These are phyloP conservation scores for Muschampia plurimacula DNA, from an alignment of 2,888 invertebrate species.

Conservation along the genomic window DNA sequence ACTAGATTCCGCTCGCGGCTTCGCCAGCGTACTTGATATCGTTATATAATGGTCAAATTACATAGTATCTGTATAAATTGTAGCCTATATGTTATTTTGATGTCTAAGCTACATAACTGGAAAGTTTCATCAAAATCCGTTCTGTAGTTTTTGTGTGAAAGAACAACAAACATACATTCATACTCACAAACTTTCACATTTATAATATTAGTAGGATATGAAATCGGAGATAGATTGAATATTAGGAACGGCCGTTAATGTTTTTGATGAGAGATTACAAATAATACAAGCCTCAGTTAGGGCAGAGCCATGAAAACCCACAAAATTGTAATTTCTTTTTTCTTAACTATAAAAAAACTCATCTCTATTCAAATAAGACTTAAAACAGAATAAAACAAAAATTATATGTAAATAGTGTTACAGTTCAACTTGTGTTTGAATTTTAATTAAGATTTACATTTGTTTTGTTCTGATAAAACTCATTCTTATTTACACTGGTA, in stretches of 20 bases:
- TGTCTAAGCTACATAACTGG: too few species aligned
- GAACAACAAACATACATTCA: too few species aligned
- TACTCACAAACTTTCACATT: too few species aligned
- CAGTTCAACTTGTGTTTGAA: neutral
- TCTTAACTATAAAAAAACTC: neutral
- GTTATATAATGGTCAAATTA: too few species aligned
- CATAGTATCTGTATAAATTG: too few species aligned
- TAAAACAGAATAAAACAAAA: constrained; percentile 8
- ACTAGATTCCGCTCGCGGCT: too few species aligned
- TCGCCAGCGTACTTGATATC: too few species aligned
- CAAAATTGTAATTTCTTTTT: neutral
- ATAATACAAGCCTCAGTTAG: neutral
- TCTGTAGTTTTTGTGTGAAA: too few species aligned
- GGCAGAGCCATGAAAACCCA: neutral
- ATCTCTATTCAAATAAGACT: constrained; percentile 4
- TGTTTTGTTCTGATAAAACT: neutral
- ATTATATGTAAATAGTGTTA: neutral
- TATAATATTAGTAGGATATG: too few species aligned
- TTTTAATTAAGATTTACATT: neutral
- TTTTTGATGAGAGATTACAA: neutral
- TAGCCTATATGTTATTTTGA: too few species aligned
- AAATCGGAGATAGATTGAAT: too few species aligned
- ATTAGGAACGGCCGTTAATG: neutral
- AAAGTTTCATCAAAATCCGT: too few species aligned
- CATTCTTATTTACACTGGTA: constrained; percentile 19